phyloP scores from a whole-genome alignment of 2,113 vertebrate species.

The Leptosomus discolor region DNA sequence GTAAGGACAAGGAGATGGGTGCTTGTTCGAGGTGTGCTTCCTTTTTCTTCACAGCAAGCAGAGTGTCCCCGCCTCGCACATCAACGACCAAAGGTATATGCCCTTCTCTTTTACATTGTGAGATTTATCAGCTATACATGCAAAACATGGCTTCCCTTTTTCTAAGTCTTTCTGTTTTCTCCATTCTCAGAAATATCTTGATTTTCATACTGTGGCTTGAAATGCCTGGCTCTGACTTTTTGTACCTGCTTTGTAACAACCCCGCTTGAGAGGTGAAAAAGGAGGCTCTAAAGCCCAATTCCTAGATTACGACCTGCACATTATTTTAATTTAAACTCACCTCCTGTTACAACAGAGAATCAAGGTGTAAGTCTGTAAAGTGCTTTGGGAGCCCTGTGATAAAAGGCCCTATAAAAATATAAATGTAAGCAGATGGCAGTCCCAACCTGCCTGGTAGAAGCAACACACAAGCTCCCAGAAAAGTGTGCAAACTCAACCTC shows the following conservation, averaged over 20 bases:
- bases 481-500: not conserved
- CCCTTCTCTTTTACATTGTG: not conserved
- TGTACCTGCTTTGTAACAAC: conserved; percentile 20
- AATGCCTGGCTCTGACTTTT: conserved; percentile 1
- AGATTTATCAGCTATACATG: not conserved
- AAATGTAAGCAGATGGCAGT: conserved; percentile 56
- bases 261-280: conserved; percentile 25
- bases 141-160: not conserved
- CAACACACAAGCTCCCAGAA: not conserved
- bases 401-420: conserved; percentile 56
- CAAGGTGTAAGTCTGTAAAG: conserved; percentile 58
- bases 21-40: not conserved
- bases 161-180: not conserved
- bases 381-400: conserved; percentile 50
- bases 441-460: not conserved
- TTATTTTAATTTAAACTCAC: conserved; percentile 59
- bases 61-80: not conserved
- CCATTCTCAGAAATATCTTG: not conserved
- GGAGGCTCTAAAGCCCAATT: conserved; percentile 52
- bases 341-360: conserved; percentile 57
- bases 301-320: conserved; percentile 19
- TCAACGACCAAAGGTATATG: not conserved
- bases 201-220: not conserved
- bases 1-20: not conserved
- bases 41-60: not conserved